Evolutionary conservation across 2,113 vertebrate species (phyloP).

Genomic region (Aphyosemion australe): DNA sequence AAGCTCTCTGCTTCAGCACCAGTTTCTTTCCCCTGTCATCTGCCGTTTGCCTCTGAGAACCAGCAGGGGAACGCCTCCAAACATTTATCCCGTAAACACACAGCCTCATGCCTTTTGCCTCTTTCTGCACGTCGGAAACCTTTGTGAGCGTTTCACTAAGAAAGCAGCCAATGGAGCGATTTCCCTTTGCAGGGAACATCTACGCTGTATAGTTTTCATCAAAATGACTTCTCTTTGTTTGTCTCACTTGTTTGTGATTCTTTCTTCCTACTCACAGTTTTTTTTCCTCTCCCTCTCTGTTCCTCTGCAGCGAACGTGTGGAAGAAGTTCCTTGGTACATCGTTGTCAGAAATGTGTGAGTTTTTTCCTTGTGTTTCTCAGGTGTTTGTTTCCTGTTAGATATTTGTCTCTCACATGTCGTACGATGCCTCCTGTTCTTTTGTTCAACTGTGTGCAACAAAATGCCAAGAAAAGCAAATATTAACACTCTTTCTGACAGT

Average conservation of each 20-base stretch:
- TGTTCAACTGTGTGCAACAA: slow-evolving; percentile 49
- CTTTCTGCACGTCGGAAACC: slow-evolving; percentile 37
- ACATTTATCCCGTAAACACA: slow-evolving; percentile 75
- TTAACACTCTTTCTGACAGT: slow-evolving; percentile 43
- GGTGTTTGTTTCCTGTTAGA: slow-evolving; percentile 62
- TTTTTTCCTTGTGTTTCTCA: slow-evolving; percentile 37
- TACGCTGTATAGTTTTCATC: slow-evolving; percentile 62
- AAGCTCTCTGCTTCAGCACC: slow-evolving; percentile 58
- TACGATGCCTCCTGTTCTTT: slow-evolving; percentile 24
- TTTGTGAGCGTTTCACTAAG: slow-evolving; percentile 64
- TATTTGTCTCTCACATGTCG: slow-evolving; percentile 62
- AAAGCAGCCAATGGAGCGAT: slow-evolving; percentile 60
- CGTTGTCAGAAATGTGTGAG: slow-evolving; percentile 75
- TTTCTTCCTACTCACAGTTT: slow-evolving; percentile 53
- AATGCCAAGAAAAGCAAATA: slow-evolving; percentile 70
- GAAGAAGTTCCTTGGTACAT: slow-evolving; percentile 81
- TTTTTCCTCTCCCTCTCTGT: slow-evolving; percentile 34
- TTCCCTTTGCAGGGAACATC: slow-evolving; percentile 66
- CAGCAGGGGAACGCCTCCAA: slow-evolving; percentile 70
- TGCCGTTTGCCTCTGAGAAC: slow-evolving; percentile 67
- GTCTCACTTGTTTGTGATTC: slow-evolving; percentile 62
- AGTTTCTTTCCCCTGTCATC: slow-evolving; percentile 68
- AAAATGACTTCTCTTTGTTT: slow-evolving; percentile 67
- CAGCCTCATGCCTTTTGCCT: slow-evolving; percentile 60
- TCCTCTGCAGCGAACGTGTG: slow-evolving; percentile 71